Percentiles rank a stretch among this genome's conserved stretches.
phyloP scores from a whole-genome alignment of 2,797 vertebrate species.

The Salmo trutta region DNA sequence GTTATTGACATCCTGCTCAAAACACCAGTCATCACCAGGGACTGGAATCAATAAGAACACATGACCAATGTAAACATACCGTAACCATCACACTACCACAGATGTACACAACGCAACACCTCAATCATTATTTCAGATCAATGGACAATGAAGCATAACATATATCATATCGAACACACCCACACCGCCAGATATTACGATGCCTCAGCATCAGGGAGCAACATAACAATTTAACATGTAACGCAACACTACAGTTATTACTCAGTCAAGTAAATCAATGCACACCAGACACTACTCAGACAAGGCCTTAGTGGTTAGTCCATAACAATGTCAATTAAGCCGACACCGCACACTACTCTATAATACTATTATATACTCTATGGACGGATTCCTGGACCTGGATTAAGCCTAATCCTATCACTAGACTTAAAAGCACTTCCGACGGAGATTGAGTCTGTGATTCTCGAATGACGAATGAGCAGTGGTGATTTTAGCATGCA shows the following conservation, averaged over 20 bases:
- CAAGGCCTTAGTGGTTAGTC: background rate
- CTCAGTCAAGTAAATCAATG: background rate
- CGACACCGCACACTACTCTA: background rate
- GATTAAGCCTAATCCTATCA: background rate
- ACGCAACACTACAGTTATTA: background rate
- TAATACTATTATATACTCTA: background rate
- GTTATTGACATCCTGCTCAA: constrained; percentile 59
- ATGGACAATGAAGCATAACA: constrained; percentile 6
- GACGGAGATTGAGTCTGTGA: background rate
- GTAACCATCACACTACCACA: constrained; percentile 21
- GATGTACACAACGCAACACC: constrained; percentile 6
- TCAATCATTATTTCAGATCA: constrained; percentile 26
- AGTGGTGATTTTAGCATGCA: too few relatives aligned
- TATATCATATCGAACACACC: background rate
- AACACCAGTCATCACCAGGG: constrained; percentile 14
- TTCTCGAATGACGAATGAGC: background rate
- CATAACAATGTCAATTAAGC: background rate
- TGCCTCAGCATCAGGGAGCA: too few relatives aligned
- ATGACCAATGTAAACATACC: constrained; percentile 55
- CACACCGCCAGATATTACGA: background rate
- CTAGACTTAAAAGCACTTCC: background rate
- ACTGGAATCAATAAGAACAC: constrained; percentile 46
- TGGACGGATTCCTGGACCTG: background rate
- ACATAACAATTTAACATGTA: background rate
- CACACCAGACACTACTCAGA: background rate